Evolutionary conservation across 1,140 invertebrate genomes (phyloP), one percentile per base, ranked within the genome.

Genomic region (Drosophila bifasciata): DNA sequence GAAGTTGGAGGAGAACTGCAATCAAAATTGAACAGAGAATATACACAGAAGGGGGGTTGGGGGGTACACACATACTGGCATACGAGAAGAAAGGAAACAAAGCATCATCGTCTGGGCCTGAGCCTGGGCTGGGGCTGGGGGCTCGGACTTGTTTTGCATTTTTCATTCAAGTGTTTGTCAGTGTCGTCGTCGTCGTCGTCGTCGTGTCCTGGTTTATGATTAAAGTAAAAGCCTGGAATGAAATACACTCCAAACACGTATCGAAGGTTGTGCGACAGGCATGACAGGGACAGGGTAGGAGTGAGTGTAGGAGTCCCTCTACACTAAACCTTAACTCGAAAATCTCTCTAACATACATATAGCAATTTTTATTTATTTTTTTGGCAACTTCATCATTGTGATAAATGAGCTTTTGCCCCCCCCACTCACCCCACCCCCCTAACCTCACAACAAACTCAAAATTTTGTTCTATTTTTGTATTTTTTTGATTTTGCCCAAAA

Each of bases 301-400:
- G n/a, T n/a, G n/a, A n/a, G n/a, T n/a, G n/a, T n/a, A n/a, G n/a
- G n/a, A n/a, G n/a, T n/a, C n/a, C n/a, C n/a, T n/a, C n/a, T n/a
- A n/a, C n/a, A 28, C 56, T 32, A 40, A 9, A 15, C 11, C 49
- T 48, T 2, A 45, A 21, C 43, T 25, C 44, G 19, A 32, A 11
- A 3, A 32, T 32, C 28, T 36, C 32, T 1, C 9, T 3, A 7
- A 3, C 28, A 28, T 28, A 8, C 28, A 28, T 28, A 8, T 28
- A 28, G 3, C 2, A 28, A 2, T 21, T 21, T 21, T 21, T 3
- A 19, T 17, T 17, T 17, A 28, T 36, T 49, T 40, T 45, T 73
- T 55, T 73, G 70, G 71, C 72, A 79, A 79, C 77, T 79, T 79
- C 77, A 79, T 79, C 77, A 79, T 79, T 79, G 64, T 79, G 77